Base-by-base conservation (phyloP, 2,888 invertebrate species). In the Enchytraeus crypticus region DNA sequence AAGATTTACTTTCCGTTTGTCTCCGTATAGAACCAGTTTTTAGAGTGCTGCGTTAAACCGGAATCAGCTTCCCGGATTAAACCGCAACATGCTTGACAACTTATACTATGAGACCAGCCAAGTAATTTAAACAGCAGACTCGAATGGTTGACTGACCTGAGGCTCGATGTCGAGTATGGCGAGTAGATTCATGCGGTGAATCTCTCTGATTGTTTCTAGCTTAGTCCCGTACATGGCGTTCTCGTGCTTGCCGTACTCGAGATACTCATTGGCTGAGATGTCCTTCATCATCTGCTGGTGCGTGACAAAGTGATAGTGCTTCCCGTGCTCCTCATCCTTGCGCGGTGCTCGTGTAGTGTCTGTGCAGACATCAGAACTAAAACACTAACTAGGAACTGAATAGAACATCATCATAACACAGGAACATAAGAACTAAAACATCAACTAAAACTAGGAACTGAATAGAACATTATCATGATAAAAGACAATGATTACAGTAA, bases 261-360 rank as follows among this genome's bases (percentile, higher is more conserved):
- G 84, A 81, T 96, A 97, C 82, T 96, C 95, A 81, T 95, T 96
- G 64, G 91, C 92, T 56, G 91, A 92, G 74, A 98, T 98, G 77
- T 98, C 98, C 21, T 90, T 87, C 93, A 97, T 93, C 98, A 98
- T 98, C 82, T 95, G 92, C 74, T 98, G 96, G 78, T 96, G 95
- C 5, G 92, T 86, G 23, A 98, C 95, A 82, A 98, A 98, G 82
- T 91, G 96, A 82, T 98, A 98, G 82, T 93, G 92, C 76, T 95
- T 87, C 59, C 97, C 97, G 77, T 93, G 95, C 79, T 96, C 93
- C 83, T 98, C 98, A 73, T 95, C 95, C 64, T 90, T 86, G 77
- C 93, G 84, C 54, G 96, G 89, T 69, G 90, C 89, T 82, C 98
- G 86, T 73, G 97, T 97, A 75, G 98, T 98, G 83, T 98, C 96